phyloP scores from a whole-genome alignment of 2,888 invertebrate genomes.

The Leucania comma region DNA sequence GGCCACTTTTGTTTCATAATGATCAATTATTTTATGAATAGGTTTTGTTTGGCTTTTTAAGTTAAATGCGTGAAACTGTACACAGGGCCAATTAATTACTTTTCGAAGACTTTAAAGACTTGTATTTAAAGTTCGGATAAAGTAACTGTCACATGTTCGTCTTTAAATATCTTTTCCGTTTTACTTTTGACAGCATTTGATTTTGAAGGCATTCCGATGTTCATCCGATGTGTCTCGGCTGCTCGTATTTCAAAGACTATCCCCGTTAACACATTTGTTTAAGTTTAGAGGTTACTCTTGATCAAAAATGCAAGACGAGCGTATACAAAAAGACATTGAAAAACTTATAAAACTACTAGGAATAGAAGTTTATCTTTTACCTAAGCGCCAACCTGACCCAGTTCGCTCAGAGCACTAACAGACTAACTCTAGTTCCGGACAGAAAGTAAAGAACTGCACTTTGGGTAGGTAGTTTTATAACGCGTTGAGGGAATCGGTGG shows the following conservation, averaged over 20 bases:
- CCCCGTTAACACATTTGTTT: not conserved
- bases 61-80: not conserved
- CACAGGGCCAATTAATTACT: not conserved
- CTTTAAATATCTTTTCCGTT: no score
- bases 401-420: conserved; percentile 20
- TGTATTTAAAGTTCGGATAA: not conserved
- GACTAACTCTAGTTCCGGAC: conserved; percentile 26
- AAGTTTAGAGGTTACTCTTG: conserved; percentile 16
- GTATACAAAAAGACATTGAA: conserved; percentile 24
- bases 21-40: not conserved
- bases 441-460: conserved; percentile 46
- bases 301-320: conserved; percentile 18
- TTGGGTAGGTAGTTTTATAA: conserved; percentile 30
- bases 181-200: not conserved
- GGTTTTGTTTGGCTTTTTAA: not conserved
- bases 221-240: not conserved
- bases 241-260: not conserved
- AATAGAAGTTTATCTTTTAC: conserved; percentile 47
- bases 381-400: conserved; percentile 37
- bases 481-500: conserved; percentile 12
- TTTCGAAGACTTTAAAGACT: not conserved
- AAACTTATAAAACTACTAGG: conserved; percentile 21
- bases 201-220: conserved; percentile 1
- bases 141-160: not conserved
- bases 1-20: not conserved